Evolutionary conservation across 2,113 vertebrate species (phyloP), one percentile per base, ranked within the genome.

Genomic region (Nothocercus julius): DNA sequence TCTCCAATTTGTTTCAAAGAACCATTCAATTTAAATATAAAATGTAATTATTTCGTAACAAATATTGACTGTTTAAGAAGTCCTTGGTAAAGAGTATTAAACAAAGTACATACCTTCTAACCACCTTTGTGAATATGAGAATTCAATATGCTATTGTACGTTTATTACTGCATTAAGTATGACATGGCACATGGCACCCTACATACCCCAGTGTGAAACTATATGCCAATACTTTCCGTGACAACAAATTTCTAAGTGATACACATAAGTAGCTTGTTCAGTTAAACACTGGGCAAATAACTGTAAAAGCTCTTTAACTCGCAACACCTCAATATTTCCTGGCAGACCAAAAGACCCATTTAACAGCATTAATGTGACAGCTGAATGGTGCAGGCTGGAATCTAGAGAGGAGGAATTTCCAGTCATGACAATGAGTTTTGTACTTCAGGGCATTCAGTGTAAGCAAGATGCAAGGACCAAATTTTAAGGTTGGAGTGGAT

Each of bases 201-300:
- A 25, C 24, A 47, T 69, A 47, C 25, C 68, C 76, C 5, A 3
- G 24, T 82, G n/a, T 38, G 75, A 93, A 91, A 82, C 9, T 76
- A 40, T 38, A 42, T 36, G 27, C n/a, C 68, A 68, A 82, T 78
- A 19, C 54, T 75, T 90, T 77, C 25, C 12, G 36, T 63, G 47
- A 16, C 11, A 28, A 42, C 11, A 69, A 36, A 56, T 86, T 51
- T n/a, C 38, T 62, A n/a, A 85, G 78, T 22, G n/a, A 84, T 81
- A 34, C 56, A 59, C 4, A 2, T 62, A 64, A 8, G 1, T 67
- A 64, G 24, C 38, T 93, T 69, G 34, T 61, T 93, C 62, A 78
- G 78, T 89, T 93, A 87, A 92, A 85, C n/a, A 78, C 38, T 20
- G 85, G 76, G 66, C 66, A 77, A 87, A 69, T 66, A 80, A 85